A percentile compares a stretch with the other conserved stretches of the same genome.
phyloP scores from a whole-genome alignment of 2,888 invertebrate species.

The Aleiodes testaceus region DNA sequence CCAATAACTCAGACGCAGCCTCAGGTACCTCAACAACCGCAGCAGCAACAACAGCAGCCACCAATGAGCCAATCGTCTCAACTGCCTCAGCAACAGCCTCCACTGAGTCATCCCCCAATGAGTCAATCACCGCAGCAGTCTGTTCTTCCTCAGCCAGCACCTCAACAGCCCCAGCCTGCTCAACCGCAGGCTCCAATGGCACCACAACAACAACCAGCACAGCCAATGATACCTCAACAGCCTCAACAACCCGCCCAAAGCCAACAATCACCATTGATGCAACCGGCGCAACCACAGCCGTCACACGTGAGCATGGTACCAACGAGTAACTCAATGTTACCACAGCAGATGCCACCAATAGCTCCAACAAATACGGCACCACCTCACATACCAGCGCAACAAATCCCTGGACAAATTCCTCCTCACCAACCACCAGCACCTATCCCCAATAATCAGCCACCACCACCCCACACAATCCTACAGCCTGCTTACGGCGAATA shows the following conservation, averaged over 20 bases:
- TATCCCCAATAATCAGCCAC: conserved; percentile 52
- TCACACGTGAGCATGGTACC: conserved; percentile 54
- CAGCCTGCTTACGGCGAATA: conserved; percentile 62
- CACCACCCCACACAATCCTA: conserved; percentile 41
- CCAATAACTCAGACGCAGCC: conserved; percentile 45
- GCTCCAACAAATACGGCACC: conserved; percentile 53
- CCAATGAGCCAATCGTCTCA: conserved; percentile 13
- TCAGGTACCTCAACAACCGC: conserved; percentile 49
- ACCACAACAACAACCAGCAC: conserved; percentile 44
- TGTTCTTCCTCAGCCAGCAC: not conserved
- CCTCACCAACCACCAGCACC: conserved; percentile 56
- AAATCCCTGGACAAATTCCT: conserved; percentile 56
- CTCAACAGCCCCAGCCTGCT: conserved; percentile 36
- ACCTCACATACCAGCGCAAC: conserved; percentile 54
- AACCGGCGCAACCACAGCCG: conserved; percentile 52
- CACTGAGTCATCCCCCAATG: conserved; percentile 50
- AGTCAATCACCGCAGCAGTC: conserved; percentile 38
- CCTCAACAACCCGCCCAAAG: conserved; percentile 56
- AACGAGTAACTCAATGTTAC: conserved; percentile 59
- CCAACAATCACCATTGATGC: conserved; percentile 47
- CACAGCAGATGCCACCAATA: conserved; percentile 60
- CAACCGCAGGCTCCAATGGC: conserved; percentile 31
- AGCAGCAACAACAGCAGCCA: conserved; percentile 41
- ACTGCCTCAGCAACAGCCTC: conserved; percentile 6
- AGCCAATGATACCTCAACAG: conserved; percentile 46